Evolutionary conservation across 2,888 invertebrate genomes (phyloP).

Genomic region (Listrodromus nycthemerus): DNA sequence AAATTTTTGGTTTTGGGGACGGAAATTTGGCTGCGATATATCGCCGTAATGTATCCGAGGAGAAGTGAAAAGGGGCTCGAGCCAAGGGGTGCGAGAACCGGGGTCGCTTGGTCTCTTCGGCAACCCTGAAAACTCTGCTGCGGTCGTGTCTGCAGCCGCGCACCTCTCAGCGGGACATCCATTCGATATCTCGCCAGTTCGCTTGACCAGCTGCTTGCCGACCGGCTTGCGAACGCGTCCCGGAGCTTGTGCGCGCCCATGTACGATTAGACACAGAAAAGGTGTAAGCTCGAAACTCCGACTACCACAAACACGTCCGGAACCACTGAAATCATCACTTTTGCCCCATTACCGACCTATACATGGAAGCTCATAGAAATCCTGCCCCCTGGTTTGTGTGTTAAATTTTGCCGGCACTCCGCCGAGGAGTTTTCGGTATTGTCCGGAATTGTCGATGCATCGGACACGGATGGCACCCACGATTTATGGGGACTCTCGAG

Average conservation of each 20-base stretch:
- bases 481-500: constrained; percentile 49
- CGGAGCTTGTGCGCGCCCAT: constrained; percentile 29
- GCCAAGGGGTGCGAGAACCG: constrained; percentile 42
- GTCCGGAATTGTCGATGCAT: constrained; percentile 23
- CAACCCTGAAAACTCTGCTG: constrained; percentile 32
- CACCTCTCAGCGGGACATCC: constrained; percentile 73
- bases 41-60: constrained; percentile 40
- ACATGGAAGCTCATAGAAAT: background rate
- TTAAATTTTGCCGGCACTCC: constrained; percentile 36
- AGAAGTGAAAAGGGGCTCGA: constrained; percentile 43
- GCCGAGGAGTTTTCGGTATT: constrained; percentile 9
- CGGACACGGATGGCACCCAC: constrained; percentile 41
- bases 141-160: constrained; percentile 73
- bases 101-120: constrained; percentile 27
- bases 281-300: constrained; percentile 51
- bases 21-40: constrained; percentile 41
- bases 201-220: constrained; percentile 79
- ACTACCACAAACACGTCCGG: constrained; percentile 26
- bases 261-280: constrained; percentile 68
- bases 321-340: constrained; percentile 42
- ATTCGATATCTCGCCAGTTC: constrained; percentile 61
- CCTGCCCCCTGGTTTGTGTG: constrained; percentile 7
- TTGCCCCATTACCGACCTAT: constrained; percentile 20
- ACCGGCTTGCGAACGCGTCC: constrained; percentile 27
- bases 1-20: constrained; percentile 34